phyloP scores from a whole-genome alignment of 2,888 invertebrate genomes.

The Caenorhabditis sp. region DNA sequence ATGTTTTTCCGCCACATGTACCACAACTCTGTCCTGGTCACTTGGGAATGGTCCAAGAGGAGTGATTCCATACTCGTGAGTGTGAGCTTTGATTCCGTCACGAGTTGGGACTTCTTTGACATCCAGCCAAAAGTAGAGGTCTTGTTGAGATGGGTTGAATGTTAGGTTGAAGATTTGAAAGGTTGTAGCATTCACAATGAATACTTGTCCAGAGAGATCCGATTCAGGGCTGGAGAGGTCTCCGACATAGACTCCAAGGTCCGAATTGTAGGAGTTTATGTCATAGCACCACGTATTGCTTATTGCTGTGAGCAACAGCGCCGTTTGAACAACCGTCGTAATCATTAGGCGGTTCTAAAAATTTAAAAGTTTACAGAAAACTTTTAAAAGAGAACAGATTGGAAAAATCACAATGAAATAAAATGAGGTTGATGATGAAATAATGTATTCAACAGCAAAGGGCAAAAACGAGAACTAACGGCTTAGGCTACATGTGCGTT shows the following conservation, averaged over 20 bases:
- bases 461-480: too few species aligned
- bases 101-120: conserved; percentile 72
- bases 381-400: background rate
- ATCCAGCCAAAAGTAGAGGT: conserved; percentile 82
- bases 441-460: too few species aligned
- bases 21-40: conserved; percentile 76
- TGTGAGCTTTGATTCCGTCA: conserved; percentile 78
- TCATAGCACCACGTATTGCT: conserved; percentile 39
- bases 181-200: conserved; percentile 81
- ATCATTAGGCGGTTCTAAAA: conserved; percentile 48
- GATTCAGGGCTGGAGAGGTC: conserved; percentile 70
- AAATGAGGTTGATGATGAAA: background rate
- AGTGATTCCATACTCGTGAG: conserved; percentile 80
- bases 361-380: background rate
- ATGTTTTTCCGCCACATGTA: conserved; percentile 76
- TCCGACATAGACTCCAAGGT: conserved; percentile 77
- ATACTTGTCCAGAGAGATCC: conserved; percentile 75
- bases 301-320: conserved; percentile 9
- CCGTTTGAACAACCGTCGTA: conserved; percentile 17
- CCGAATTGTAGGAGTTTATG: conserved; percentile 71
- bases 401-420: background rate
- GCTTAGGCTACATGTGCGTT: too few species aligned
- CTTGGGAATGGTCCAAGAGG: conserved; percentile 77
- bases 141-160: conserved; percentile 80
- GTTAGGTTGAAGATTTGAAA: conserved; percentile 82